phyloP scores from a whole-genome alignment of 2,113 vertebrate genomes.

The Nycticorax nycticorax region DNA sequence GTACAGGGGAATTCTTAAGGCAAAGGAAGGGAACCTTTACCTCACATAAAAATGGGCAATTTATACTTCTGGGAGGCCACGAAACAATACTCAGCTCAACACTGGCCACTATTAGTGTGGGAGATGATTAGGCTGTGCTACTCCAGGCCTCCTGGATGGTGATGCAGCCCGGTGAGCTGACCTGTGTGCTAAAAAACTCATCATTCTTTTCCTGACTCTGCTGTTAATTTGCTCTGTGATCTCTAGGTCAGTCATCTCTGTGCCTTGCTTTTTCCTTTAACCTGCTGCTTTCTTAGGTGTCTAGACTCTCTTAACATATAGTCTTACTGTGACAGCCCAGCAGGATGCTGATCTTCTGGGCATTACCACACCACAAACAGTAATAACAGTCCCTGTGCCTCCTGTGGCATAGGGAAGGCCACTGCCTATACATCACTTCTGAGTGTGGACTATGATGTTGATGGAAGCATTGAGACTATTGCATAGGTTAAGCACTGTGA shows the following conservation, averaged over 20 bases:
- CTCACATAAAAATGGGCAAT: neutral
- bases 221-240: neutral
- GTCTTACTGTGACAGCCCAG: neutral
- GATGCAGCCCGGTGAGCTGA: neutral
- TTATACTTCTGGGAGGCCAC: neutral
- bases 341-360: neutral
- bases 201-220: neutral
- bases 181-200: neutral
- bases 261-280: neutral
- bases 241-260: neutral
- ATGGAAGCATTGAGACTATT: neutral
- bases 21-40: neutral
- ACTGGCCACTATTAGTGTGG: neutral
- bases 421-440: neutral
- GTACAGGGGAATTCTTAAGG: neutral
- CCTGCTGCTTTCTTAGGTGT: neutral
- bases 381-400: neutral
- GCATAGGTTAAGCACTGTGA: neutral
- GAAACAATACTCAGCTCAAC: neutral
- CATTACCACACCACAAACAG: neutral
- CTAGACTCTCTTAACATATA: neutral
- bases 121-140: neutral
- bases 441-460: neutral
- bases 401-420: rapidly evolving
- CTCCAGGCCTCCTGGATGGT: neutral